Percentiles rank a stretch among this genome's conserved stretches.
These are phyloP conservation scores for Murina feae DNA, from an alignment of 2,113 vertebrate genomes.

Conservation along the genomic window DNA sequence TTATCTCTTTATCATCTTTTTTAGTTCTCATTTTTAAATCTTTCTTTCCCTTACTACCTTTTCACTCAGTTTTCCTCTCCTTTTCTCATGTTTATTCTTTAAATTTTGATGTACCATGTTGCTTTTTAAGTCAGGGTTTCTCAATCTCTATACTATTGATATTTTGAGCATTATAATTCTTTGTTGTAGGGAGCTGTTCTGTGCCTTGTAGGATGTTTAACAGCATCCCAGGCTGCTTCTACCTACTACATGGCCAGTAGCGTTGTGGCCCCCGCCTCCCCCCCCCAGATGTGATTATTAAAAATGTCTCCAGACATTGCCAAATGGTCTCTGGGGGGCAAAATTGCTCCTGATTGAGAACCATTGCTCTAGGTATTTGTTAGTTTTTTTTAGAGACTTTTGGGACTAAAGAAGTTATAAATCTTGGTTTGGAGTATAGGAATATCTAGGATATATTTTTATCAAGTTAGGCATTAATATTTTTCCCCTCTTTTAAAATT, in stretches of 20 bases:
- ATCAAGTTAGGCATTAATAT: not conserved
- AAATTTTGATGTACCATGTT: not conserved
- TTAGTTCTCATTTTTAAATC: not conserved
- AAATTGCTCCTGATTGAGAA: not conserved
- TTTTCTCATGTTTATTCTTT: not conserved
- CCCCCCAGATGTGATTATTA: not conserved
- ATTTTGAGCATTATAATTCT: not conserved
- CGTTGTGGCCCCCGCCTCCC: too few species aligned
- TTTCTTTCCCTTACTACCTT: not conserved
- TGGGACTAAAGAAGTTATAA: not conserved
- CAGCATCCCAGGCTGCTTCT: not conserved
- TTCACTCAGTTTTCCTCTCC: not conserved
- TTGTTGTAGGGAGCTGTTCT: not conserved
- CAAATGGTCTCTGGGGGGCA: not conserved
- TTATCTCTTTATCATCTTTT: not conserved
- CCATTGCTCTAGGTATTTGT: not conserved
- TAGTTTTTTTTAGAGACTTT: not conserved
- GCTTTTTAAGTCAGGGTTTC: not conserved
- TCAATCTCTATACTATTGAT: not conserved
- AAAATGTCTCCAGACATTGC: not conserved
- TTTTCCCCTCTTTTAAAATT: not conserved
- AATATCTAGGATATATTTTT: conserved; percentile 13
- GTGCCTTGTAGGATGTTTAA: not conserved
- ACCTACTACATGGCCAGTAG: not conserved
- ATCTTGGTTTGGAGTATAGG: not conserved